A percentile compares a stretch with the other conserved stretches of the same genome.
Conservation (phyloP, 92 coral and sea anemone species). For the Parazoanthus atlanticus region DNA sequence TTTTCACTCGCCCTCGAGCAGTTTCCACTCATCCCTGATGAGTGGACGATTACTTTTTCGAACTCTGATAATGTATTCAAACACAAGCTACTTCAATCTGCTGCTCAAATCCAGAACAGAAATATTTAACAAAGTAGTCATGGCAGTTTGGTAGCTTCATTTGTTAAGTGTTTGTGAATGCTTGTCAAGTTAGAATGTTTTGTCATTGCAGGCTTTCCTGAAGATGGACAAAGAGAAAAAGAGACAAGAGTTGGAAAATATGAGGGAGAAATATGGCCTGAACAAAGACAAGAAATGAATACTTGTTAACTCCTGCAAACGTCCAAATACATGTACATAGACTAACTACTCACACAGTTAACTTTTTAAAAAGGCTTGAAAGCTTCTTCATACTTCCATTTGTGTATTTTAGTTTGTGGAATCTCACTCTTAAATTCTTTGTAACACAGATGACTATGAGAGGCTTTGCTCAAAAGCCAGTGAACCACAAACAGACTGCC, state of each 20-base stretch:
- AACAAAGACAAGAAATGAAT: conserved; percentile 74
- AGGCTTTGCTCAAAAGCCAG: background rate
- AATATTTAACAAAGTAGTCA: too few relatives aligned
- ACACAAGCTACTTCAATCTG: too few relatives aligned
- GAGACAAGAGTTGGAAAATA: conserved; percentile 89
- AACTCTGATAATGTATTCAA: too few relatives aligned
- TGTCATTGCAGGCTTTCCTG: conserved; percentile 67
- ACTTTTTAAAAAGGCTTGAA: background rate
- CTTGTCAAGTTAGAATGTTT: background rate
- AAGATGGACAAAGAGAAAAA: conserved; percentile 96
- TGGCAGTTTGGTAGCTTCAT: background rate
- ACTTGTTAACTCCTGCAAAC: background rate
- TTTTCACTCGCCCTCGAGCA: too few relatives aligned
- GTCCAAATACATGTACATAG: background rate
- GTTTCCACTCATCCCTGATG: too few relatives aligned
- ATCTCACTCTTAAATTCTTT: too few relatives aligned
- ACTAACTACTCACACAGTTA: background rate
- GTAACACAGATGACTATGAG: background rate
- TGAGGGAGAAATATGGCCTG: conserved; percentile 94
- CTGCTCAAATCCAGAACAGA: too few relatives aligned
- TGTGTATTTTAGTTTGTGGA: background rate
- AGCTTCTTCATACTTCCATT: too few relatives aligned
- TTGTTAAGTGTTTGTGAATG: background rate
- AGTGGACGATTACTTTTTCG: too few relatives aligned
- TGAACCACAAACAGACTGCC: background rate